These are phyloP conservation scores for Augochlorella aurata DNA, from an alignment of 2,888 invertebrate genomes.

Conservation along the genomic window DNA sequence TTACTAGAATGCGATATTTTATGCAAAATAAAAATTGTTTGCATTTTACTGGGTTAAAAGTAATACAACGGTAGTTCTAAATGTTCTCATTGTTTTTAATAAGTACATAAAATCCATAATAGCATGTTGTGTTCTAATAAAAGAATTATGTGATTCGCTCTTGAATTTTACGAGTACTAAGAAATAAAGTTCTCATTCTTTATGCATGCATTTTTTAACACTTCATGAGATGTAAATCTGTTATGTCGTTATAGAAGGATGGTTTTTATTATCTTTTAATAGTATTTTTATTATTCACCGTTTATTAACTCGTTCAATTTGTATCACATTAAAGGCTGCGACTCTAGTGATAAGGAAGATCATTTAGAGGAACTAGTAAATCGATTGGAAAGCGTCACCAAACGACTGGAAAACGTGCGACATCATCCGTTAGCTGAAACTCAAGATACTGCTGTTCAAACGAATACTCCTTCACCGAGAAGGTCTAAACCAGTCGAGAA, in stretches of 20 bases:
- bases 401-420: conserved; percentile 86
- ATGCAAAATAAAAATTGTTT: neutral
- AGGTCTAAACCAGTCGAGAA: conserved; percentile 57
- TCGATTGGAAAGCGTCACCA: conserved; percentile 89
- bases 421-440: conserved; percentile 67
- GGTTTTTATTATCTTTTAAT: neutral
- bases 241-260: neutral
- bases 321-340: conserved; percentile 71
- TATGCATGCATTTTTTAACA: conserved; percentile 3
- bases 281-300: neutral
- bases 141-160: neutral
- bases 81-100: too few relatives aligned
- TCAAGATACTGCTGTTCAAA: conserved; percentile 75
- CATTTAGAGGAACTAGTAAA: conserved; percentile 88
- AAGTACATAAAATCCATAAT: neutral
- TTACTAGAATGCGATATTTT: neutral
- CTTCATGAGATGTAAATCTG: neutral
- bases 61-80: too few relatives aligned
- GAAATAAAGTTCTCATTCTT: neutral
- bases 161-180: neutral
- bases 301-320: neutral
- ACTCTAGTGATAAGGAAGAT: conserved; percentile 77
- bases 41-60: too few relatives aligned
- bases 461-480: conserved; percentile 75
- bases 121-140: neutral